phyloP scores from a whole-genome alignment of 2,113 vertebrate genomes.

The Ophiodon elongatus region DNA sequence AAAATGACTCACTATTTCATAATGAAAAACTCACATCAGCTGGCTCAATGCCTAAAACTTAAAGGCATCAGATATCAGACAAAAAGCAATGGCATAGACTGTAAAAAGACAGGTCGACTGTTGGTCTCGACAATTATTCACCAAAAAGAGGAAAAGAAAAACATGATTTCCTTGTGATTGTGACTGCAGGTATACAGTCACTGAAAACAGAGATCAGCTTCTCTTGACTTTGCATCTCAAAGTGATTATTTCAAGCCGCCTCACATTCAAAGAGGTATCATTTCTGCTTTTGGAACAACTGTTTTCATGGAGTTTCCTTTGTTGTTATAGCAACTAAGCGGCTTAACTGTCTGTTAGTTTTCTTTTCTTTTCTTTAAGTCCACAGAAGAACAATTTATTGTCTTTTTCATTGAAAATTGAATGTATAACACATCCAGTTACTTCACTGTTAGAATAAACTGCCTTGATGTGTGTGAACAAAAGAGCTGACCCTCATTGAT shows the following conservation, averaged over 20 bases:
- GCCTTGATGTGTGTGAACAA: conserved; percentile 6
- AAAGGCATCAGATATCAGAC: not conserved
- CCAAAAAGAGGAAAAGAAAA: not conserved
- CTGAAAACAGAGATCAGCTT: not conserved
- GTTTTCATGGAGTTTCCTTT: conserved; percentile 50
- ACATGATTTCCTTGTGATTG: not conserved
- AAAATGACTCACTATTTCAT: not conserved
- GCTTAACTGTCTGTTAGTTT: not conserved
- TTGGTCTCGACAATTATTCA: not conserved
- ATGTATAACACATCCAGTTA: conserved; percentile 13
- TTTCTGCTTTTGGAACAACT: conserved; percentile 15
- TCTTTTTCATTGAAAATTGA: not conserved
- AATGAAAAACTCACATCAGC: not conserved
- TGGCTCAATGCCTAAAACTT: not conserved
- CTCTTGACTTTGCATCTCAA: not conserved
- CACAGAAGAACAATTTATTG: conserved; percentile 14
- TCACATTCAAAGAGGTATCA: not conserved
- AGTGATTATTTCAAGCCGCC: conserved; percentile 5
- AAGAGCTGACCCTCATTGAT: conserved; percentile 6
- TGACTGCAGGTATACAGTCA: not conserved
- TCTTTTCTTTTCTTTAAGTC: not conserved
- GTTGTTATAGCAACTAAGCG: conserved; percentile 68
- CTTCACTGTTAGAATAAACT: not conserved
- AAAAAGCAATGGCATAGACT: not conserved
- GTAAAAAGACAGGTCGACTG: not conserved